phyloP scores from a whole-genome alignment of 2,113 vertebrate genomes.

The Oostethus manadensis region DNA sequence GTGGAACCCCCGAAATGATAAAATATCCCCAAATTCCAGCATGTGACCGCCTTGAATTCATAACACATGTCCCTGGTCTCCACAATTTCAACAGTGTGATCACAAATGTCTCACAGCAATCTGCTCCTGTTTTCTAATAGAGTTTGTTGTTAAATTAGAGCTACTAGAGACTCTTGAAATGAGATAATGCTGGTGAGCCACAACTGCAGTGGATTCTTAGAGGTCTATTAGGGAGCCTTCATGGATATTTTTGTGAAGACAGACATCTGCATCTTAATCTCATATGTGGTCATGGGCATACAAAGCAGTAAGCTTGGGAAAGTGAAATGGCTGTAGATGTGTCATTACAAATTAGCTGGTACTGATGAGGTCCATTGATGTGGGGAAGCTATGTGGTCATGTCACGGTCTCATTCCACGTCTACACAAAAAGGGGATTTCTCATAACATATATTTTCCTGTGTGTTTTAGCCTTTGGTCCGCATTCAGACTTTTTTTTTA shows the following conservation, averaged over 20 bases:
- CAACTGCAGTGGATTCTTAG: conserved; percentile 22
- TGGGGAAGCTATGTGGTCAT: conserved; percentile 14
- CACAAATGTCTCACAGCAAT: conserved; percentile 49
- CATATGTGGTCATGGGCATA: conserved; percentile 26
- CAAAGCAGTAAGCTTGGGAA: conserved; percentile 14
- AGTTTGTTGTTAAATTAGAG: conserved; percentile 32
- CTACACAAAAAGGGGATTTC: not conserved
- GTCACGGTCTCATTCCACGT: conserved; percentile 1
- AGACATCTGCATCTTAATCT: conserved; percentile 23
- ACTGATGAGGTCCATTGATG: conserved; percentile 8
- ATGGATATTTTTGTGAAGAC: conserved; percentile 19
- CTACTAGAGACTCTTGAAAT: conserved; percentile 32
- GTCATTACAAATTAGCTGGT: conserved; percentile 28
- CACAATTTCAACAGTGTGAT: conserved; percentile 23
- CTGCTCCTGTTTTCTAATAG: conserved; percentile 13
- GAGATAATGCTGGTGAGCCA: conserved; percentile 43
- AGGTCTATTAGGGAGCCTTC: conserved; percentile 20
- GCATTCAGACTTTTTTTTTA: not conserved
- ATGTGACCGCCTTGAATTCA: conserved; percentile 48
- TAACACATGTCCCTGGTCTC: conserved; percentile 37
- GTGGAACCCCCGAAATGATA: conserved; percentile 43
- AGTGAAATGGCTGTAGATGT: conserved; percentile 30
- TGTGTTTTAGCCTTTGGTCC: not conserved
- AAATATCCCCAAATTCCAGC: conserved; percentile 43
- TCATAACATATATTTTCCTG: not conserved